phyloP scores from a whole-genome alignment of 2,888 invertebrate species.

The Epirrita christyi region DNA sequence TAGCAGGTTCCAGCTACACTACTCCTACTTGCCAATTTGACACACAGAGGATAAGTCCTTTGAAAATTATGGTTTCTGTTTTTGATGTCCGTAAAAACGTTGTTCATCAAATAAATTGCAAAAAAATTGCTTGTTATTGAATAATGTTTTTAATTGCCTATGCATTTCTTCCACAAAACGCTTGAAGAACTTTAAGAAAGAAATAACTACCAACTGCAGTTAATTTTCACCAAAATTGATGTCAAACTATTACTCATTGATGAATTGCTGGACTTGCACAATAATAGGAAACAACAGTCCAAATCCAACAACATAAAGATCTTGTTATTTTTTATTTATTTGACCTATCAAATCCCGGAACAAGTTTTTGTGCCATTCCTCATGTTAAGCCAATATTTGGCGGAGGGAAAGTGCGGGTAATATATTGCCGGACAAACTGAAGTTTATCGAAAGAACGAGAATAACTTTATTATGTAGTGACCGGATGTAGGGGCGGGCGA shows the following conservation, averaged over 20 bases:
- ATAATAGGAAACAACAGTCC: constrained; percentile 13
- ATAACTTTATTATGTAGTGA: constrained; percentile 85
- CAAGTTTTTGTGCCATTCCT: constrained; percentile 62
- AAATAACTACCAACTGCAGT: too few species aligned
- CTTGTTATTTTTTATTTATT: constrained; percentile 51
- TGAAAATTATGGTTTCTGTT: constrained; percentile 23
- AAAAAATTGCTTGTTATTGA: too few species aligned
- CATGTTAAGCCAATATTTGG: constrained; percentile 84
- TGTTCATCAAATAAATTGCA: not conserved
- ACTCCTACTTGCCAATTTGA: constrained; percentile 52
- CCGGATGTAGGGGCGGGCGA: constrained; percentile 67
- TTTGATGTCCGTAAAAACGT: constrained; percentile 6
- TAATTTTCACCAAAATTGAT: too few species aligned
- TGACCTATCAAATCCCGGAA: constrained; percentile 63
- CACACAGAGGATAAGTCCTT: constrained; percentile 47
- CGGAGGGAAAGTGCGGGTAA: constrained; percentile 76
- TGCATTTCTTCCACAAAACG: too few species aligned
- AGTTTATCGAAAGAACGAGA: constrained; percentile 84
- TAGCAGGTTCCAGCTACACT: constrained; percentile 62
- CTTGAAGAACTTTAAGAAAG: too few species aligned
- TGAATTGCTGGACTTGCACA: too few species aligned
- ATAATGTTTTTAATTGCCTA: too few species aligned
- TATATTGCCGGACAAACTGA: constrained; percentile 82
- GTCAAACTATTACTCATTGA: too few species aligned
- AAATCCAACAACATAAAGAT: constrained; percentile 34